Evolutionary conservation across 2,797 vertebrate genomes (phyloP).

Genomic region (Sylvilagus floridanus): DNA sequence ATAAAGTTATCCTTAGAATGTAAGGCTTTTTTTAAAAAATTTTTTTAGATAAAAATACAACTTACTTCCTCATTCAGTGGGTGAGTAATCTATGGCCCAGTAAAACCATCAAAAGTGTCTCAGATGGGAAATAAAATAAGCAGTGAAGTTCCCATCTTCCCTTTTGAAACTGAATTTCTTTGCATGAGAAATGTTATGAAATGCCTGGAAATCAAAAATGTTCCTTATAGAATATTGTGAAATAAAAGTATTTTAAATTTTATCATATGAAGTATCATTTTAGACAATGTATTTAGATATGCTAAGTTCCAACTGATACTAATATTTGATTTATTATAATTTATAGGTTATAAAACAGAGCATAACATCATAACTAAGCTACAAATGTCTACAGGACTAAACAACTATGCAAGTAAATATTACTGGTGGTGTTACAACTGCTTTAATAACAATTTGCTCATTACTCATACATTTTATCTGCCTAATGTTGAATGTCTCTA

Average conservation of each 20-base stretch:
- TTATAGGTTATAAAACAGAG: conserved; percentile 11
- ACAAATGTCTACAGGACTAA: conserved; percentile 5
- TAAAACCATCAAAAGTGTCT: background rate
- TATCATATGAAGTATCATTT: conserved; percentile 36
- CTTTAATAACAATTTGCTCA: background rate
- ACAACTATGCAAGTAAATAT: background rate
- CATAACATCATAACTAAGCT: background rate
- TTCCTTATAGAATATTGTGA: background rate
- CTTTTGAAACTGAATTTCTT: background rate
- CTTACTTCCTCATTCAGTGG: background rate
- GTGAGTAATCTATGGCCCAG: background rate
- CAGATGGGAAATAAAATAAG: background rate
- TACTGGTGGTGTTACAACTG: background rate
- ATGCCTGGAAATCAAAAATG: conserved; percentile 16
- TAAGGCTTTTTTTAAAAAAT: background rate
- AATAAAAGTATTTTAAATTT: conserved; percentile 9
- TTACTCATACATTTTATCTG: background rate
- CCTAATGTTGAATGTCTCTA: background rate
- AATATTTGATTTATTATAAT: conserved; percentile 52
- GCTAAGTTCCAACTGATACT: conserved; percentile 54
- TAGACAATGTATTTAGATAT: background rate
- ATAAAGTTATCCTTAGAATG: conserved; percentile 32
- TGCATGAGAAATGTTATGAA: background rate
- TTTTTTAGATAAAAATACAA: conserved; percentile 33
- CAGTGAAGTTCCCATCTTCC: background rate